phyloP scores from a whole-genome alignment of 2,888 invertebrate genomes.

The Tetragonula carbonaria region DNA sequence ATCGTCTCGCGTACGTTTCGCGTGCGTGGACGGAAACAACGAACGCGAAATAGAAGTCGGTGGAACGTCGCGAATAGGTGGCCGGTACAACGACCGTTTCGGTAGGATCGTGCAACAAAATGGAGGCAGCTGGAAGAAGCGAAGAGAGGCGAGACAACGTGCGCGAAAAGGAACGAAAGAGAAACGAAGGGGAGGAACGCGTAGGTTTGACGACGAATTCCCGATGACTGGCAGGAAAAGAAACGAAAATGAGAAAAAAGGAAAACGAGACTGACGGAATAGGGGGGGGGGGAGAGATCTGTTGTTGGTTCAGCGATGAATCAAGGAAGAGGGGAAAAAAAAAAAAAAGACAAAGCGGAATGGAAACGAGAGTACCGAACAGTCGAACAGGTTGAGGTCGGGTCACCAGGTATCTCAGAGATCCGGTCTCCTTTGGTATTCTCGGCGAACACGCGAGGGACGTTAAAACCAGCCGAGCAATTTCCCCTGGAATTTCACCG shows the following conservation, averaged over 20 bases:
- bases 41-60: slow-evolving; percentile 21
- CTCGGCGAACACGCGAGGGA: slow-evolving; percentile 27
- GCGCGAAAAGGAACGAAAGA: slow-evolving; percentile 33
- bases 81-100: slow-evolving; percentile 27
- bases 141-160: slow-evolving; percentile 1
- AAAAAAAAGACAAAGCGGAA: neutral
- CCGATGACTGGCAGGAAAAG: slow-evolving; percentile 28
- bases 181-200: slow-evolving; percentile 26
- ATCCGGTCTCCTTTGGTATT: slow-evolving; percentile 54
- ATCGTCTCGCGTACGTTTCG: neutral
- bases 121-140: neutral
- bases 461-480: slow-evolving; percentile 57
- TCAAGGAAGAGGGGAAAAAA: neutral
- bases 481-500: slow-evolving; percentile 41
- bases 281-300: slow-evolving; percentile 1
- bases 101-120: neutral
- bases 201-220: slow-evolving; percentile 46
- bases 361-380: slow-evolving; percentile 44
- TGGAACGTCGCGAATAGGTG: slow-evolving; percentile 3
- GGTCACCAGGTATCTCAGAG: slow-evolving; percentile 55
- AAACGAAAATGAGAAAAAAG: slow-evolving; percentile 19
- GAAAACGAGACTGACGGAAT: slow-evolving; percentile 25
- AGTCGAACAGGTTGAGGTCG: slow-evolving; percentile 62
- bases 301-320: slow-evolving; percentile 11
- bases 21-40: slow-evolving; percentile 12